Percentiles rank a stretch among this genome's conserved stretches.
phyloP scores from a whole-genome alignment of 2,888 invertebrate species.

The Drosophila rellima region DNA sequence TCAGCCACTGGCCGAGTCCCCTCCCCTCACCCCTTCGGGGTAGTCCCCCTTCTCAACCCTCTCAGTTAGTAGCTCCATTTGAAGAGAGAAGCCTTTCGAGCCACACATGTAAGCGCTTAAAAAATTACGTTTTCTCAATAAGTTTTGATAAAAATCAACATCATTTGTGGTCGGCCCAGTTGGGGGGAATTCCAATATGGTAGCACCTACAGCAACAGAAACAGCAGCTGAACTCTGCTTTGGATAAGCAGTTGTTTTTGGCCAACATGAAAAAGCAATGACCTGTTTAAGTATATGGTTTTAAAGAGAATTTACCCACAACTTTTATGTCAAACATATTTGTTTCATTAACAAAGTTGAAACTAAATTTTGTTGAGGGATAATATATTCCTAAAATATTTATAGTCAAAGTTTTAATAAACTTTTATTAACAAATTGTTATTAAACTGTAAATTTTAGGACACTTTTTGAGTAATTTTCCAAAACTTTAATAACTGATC shows the following conservation, averaged over 20 bases:
- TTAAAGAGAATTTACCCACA: neutral
- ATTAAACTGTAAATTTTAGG: neutral
- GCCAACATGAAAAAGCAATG: slow-evolving; percentile 33
- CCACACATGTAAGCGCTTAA: slow-evolving; percentile 67
- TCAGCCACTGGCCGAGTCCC: slow-evolving; percentile 14
- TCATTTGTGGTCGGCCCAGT: slow-evolving; percentile 77
- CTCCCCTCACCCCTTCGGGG: too few relatives aligned
- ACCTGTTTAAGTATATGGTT: slow-evolving; percentile 22
- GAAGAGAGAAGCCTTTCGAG: slow-evolving; percentile 8
- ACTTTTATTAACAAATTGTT: too few relatives aligned
- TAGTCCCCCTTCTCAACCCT: neutral
- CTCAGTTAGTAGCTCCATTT: neutral
- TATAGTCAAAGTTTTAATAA: too few relatives aligned
- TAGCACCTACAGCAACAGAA: slow-evolving; percentile 53
- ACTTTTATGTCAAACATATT: too few relatives aligned
- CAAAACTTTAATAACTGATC: neutral
- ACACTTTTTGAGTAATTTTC: neutral
- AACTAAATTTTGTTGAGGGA: too few relatives aligned
- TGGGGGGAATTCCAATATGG: slow-evolving; percentile 82
- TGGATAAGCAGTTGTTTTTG: slow-evolving; percentile 7
- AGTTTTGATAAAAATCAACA: slow-evolving; percentile 83
- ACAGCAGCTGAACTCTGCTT: slow-evolving; percentile 24
- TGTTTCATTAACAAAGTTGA: too few relatives aligned
- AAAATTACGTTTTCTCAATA: slow-evolving; percentile 82
- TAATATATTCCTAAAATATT: too few relatives aligned